A percentile compares a stretch with the other conserved stretches of the same genome.
These are phyloP conservation scores for Molorchus minor DNA, from an alignment of 2,888 invertebrate species.

Conservation along the genomic window DNA sequence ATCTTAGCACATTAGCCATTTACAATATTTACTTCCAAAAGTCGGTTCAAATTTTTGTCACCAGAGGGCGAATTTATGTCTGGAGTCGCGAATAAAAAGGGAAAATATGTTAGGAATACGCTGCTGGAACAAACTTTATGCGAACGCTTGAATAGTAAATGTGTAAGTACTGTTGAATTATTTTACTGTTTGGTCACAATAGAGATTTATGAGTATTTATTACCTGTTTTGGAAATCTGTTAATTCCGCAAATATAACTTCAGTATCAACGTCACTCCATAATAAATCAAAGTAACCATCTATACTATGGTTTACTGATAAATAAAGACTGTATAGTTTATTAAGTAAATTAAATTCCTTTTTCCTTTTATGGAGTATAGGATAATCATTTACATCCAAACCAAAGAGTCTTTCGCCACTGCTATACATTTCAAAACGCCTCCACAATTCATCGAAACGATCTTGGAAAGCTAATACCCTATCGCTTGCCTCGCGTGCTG, in stretches of 20 bases:
- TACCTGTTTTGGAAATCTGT: conserved; percentile 84
- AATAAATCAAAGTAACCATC: conserved; percentile 86
- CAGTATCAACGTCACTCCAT: conserved; percentile 86
- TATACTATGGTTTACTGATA: conserved; percentile 85
- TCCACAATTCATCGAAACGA: conserved; percentile 84
- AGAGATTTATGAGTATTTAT: conserved; percentile 16
- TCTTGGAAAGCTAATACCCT: conserved; percentile 79
- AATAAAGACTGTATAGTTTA: conserved; percentile 81
- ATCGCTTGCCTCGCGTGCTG: conserved; percentile 88
- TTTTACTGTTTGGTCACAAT: no score
- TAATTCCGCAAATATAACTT: conserved; percentile 80
- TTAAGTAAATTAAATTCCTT: conserved; percentile 86
- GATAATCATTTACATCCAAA: conserved; percentile 84
- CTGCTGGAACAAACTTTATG: no score
- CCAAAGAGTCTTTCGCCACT: conserved; percentile 83
- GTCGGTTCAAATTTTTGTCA: no score
- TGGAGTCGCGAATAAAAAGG: no score
- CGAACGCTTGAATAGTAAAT: no score
- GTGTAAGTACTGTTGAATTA: no score
- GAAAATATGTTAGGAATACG: no score
- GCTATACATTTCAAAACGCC: conserved; percentile 82
- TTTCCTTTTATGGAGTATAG: conserved; percentile 78
- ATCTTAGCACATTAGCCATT: no score
- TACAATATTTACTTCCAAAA: no score
- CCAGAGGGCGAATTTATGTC: no score